Evolutionary conservation across 2,797 vertebrate genomes (phyloP).

Genomic region (Tenualosa thibaudeaui): DNA sequence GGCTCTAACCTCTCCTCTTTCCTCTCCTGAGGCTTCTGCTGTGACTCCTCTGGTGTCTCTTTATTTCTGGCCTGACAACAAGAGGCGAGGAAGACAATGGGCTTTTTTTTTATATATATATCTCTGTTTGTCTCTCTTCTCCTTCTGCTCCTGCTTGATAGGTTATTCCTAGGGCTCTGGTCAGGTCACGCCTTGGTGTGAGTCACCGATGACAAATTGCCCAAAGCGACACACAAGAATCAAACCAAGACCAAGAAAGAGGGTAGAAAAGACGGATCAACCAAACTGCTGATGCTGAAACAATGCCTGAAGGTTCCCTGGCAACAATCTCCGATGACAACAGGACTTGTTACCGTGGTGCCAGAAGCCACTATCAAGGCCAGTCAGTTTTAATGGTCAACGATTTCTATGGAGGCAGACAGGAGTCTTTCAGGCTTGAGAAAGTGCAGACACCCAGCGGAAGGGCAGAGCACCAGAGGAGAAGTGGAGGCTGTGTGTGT

Average conservation of each 20-base stretch:
- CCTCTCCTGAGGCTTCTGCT: background rate
- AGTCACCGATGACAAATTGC: conserved; percentile 19
- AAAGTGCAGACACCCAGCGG: background rate
- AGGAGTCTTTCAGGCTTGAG: background rate
- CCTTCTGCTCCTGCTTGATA: conserved; percentile 23
- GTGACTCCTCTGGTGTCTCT: background rate
- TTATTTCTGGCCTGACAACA: background rate
- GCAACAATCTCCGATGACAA: background rate
- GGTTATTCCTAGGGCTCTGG: conserved; percentile 21
- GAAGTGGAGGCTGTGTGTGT: background rate
- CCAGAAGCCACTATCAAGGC: background rate
- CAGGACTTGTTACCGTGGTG: background rate
- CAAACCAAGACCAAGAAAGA: background rate
- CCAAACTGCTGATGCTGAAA: background rate
- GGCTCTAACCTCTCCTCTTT: background rate
- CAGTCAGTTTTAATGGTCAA: conserved; percentile 11
- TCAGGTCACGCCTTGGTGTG: background rate
- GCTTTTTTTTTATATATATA: background rate
- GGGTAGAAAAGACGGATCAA: background rate
- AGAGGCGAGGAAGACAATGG: background rate
- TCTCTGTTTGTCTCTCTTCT: background rate
- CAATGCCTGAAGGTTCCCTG: background rate
- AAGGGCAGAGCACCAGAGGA: background rate
- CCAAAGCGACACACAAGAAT: background rate
- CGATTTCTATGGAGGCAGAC: background rate